Percentiles rank a stretch among this genome's conserved stretches.
Evolutionary conservation across 2,888 invertebrate genomes (phyloP).

Genomic region (Odontocolon sp.): DNA sequence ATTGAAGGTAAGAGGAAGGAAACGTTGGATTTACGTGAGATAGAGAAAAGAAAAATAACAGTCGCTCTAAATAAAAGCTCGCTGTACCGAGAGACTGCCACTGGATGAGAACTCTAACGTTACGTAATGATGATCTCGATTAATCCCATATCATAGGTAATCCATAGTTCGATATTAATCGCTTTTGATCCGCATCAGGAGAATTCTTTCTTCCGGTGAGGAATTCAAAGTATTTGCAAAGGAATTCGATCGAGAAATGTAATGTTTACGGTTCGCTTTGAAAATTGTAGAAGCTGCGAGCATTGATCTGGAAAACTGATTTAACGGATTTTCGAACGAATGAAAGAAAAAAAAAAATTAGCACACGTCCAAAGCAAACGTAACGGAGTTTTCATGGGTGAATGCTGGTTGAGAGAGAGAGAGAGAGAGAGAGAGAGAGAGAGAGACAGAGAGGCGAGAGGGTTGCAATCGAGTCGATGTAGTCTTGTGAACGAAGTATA

Average conservation of each 20-base stretch:
- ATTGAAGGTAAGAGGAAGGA: not conserved
- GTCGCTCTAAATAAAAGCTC: too few relatives aligned
- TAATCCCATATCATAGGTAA: too few relatives aligned
- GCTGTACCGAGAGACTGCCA: not conserved
- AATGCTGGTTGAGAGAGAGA: not conserved
- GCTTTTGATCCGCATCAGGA: too few relatives aligned
- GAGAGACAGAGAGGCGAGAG: slow-evolving; percentile 34
- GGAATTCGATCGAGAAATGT: too few relatives aligned
- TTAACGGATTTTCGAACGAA: not conserved
- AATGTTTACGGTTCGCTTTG: too few relatives aligned
- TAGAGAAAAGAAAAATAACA: too few relatives aligned
- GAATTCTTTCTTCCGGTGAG: too few relatives aligned
- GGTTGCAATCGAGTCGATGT: slow-evolving; percentile 34
- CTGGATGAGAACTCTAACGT: too few relatives aligned
- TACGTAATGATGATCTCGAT: too few relatives aligned
- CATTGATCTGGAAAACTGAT: not conserved
- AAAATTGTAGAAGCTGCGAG: not conserved
- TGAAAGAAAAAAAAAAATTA: slow-evolving; percentile 11
- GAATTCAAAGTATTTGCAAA: too few relatives aligned
- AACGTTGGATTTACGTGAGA: slow-evolving; percentile 30
- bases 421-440: slow-evolving; percentile 20
- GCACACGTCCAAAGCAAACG: slow-evolving; percentile 19
- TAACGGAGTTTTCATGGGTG: slow-evolving; percentile 9
- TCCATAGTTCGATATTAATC: too few relatives aligned
- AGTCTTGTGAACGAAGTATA: slow-evolving; percentile 53